Base-by-base conservation (phyloP, 2,888 invertebrate species). In the Lagria hirta region DNA sequence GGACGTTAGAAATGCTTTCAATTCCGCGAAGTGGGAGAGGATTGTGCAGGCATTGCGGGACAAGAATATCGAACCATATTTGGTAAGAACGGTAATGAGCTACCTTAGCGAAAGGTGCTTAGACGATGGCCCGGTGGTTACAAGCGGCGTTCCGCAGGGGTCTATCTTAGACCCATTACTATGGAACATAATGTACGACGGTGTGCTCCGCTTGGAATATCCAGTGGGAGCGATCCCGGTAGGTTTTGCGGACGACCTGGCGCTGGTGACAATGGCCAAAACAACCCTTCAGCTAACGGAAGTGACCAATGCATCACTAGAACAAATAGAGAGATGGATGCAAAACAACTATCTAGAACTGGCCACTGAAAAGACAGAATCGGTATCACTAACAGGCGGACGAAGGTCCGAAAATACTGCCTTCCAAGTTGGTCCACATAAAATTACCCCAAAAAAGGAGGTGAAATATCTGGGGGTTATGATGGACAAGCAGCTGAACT, bases 161-260 rank as follows among this genome's bases (percentile, higher is more conserved):
- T 51, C 46, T 18, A 43, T 51, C 4, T 24, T 45, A 2, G 48
- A 48, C 2, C 48, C 49, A 4, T 26, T 36, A 3, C 28, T 49
- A 16, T 45, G 45, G 45, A 49, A 51, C 20, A 24, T 42, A 4
- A 12, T 45, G 7, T 51, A 49, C 17, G 46, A 49, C 22, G 46
- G 27, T 8, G 22, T 51, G 2, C 17, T 49, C 2, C n/a, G 8
- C 7, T 3, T 33, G 5, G n/a, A 13, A 6, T 13, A 6, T 3
- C 4, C 13, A n/a, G 34, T 28, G 13, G 35, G 16, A 11, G 33
- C 23, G 7, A 15, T 4, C 10, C 8, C 28, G 2, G 10, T 49
- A 1, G 35, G 26, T 1, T 51, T 34, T 8, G 49, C 51, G n/a
- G 51, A 49, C 13, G 48, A 51, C 23, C 10, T 51, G 15, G 27